Conservation (phyloP, 2,888 invertebrate species). For the Dryomyza anilis region DNA sequence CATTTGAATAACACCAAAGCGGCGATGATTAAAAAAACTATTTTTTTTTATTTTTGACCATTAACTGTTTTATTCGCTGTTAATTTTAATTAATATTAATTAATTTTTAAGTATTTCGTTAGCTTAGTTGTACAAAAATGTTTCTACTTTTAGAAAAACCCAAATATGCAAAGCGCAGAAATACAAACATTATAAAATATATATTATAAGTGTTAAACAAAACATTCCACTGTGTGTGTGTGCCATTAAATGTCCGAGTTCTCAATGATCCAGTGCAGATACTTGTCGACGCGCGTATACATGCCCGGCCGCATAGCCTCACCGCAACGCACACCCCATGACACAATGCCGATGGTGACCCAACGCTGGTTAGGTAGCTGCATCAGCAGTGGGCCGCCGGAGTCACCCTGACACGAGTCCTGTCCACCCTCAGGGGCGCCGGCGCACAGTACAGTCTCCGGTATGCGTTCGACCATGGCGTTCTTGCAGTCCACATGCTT, state of each 20-base stretch:
- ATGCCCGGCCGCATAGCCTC: constrained; percentile 77
- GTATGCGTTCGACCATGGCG: constrained; percentile 69
- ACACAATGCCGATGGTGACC: constrained; percentile 80
- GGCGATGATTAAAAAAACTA: background rate
- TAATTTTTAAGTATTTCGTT: background rate
- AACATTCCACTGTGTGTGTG: too few relatives aligned
- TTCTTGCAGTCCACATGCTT: constrained; percentile 68
- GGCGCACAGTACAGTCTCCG: constrained; percentile 76
- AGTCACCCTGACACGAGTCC: constrained; percentile 78
- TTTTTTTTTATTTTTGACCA: background rate
- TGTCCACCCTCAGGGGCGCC: constrained; percentile 76
- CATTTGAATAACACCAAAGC: constrained; percentile 73
- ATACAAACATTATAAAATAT: too few relatives aligned
- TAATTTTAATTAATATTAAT: constrained; percentile 13
- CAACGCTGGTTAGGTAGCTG: constrained; percentile 77
- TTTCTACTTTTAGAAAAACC: constrained; percentile 3
- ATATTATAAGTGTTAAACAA: too few relatives aligned
- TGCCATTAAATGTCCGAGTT: constrained; percentile 52
- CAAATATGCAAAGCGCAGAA: too few relatives aligned
- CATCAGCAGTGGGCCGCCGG: constrained; percentile 75
- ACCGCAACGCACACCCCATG: constrained; percentile 85
- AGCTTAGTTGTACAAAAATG: constrained; percentile 6
- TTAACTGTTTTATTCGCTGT: constrained; percentile 20
- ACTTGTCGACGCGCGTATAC: constrained; percentile 71
- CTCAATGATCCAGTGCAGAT: constrained; percentile 56